Conservation (phyloP, 1,140 invertebrate genomes). For the Dendrolimus kikuchii region DNA sequence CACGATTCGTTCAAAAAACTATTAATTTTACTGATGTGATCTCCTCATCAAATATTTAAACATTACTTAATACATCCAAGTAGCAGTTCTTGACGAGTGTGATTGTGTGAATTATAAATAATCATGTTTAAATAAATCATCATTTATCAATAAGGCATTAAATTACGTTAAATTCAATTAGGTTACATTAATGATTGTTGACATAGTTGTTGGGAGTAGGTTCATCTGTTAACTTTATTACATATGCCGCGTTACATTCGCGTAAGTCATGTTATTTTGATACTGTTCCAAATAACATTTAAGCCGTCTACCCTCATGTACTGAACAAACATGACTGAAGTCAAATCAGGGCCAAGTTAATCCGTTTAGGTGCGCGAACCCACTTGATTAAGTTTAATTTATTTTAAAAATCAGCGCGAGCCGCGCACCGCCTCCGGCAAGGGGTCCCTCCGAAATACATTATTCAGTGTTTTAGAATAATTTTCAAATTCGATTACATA, state of each 20-base stretch:
- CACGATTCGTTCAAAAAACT: too few species aligned
- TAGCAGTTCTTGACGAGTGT: too few species aligned
- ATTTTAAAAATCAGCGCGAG: conserved; percentile 67
- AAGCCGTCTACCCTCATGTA: conserved; percentile 51
- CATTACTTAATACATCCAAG: too few species aligned
- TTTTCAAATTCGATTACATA: conserved; percentile 73
- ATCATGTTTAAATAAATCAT: too few species aligned
- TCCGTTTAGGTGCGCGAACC: conserved; percentile 69
- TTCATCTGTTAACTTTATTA: too few species aligned
- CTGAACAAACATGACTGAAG: conserved; percentile 54
- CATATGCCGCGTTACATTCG: not conserved
- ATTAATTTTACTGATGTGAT: too few species aligned
- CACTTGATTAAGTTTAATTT: conserved; percentile 72
- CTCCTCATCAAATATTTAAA: too few species aligned
- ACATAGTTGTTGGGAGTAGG: too few species aligned
- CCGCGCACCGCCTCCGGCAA: conserved; percentile 52
- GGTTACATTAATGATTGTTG: too few species aligned
- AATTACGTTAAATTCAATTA: too few species aligned
- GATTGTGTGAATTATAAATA: too few species aligned
- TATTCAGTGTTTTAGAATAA: conserved; percentile 73
- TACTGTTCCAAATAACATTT: conserved; percentile 53
- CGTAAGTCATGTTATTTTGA: conserved; percentile 28
- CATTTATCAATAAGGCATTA: too few species aligned
- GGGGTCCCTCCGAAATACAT: conserved; percentile 64
- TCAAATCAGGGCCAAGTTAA: conserved; percentile 69